Conservation (phyloP, 2,113 vertebrate species). For the Pollimyrus isidori region DNA sequence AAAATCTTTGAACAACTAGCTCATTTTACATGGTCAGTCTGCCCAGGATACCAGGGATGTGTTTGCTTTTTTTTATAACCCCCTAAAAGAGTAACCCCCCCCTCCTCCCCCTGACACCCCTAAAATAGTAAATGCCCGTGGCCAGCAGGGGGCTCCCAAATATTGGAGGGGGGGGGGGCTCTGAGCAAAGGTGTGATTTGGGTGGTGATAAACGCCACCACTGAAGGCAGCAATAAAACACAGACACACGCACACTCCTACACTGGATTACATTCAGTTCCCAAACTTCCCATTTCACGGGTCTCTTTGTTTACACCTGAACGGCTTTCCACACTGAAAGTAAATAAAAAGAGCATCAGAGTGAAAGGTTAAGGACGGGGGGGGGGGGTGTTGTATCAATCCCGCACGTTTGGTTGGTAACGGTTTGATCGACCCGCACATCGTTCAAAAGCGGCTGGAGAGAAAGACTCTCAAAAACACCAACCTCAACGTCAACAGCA, state of each 20-base stretch:
- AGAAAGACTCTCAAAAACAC: not conserved
- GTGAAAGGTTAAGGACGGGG: conserved; percentile 28
- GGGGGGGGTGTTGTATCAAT: conserved; percentile 32
- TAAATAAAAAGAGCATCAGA: conserved; percentile 35
- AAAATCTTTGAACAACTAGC: not conserved
- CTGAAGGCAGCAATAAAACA: not conserved
- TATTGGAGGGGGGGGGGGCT: not conserved
- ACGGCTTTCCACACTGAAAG: not conserved
- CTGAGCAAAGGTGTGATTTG: not conserved
- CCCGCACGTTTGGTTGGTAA: conserved; percentile 54
- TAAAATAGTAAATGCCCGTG: not conserved
- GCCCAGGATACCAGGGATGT: not conserved
- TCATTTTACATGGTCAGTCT: not conserved
- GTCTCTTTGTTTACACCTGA: not conserved
- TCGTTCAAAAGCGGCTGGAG: conserved; percentile 23
- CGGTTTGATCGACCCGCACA: conserved; percentile 56
- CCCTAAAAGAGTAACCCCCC: not conserved
- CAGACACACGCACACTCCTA: not conserved
- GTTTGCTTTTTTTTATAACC: not conserved
- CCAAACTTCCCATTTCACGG: not conserved
- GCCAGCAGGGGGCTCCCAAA: not conserved
- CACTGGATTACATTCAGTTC: not conserved
- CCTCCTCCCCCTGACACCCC: not conserved
- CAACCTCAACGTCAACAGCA: conserved; percentile 9
- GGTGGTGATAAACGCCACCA: not conserved